phyloP scores from a whole-genome alignment of 2,888 invertebrate genomes.

The Drosophila macrospina region DNA sequence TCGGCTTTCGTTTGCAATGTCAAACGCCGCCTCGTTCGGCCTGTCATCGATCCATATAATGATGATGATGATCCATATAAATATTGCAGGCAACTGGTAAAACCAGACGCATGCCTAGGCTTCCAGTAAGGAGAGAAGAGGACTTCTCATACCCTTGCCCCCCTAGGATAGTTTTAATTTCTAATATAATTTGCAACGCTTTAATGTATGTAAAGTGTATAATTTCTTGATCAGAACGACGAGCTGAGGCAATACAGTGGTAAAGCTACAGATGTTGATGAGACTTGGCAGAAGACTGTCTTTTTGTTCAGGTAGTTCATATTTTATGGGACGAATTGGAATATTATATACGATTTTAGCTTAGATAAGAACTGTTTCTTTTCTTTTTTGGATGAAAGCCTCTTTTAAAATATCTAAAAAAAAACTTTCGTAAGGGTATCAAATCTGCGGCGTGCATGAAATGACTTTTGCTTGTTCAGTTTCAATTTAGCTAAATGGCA shows the following conservation, averaged over 20 bases:
- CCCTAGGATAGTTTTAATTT: not conserved
- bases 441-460: not conserved
- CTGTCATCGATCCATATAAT: slow-evolving; percentile 66
- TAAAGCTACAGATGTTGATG: too few species aligned
- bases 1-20: slow-evolving; percentile 74
- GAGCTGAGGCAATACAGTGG: too few species aligned
- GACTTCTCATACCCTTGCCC: not conserved
- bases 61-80: slow-evolving; percentile 43
- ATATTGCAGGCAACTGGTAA: slow-evolving; percentile 55
- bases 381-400: too few species aligned
- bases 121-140: slow-evolving; percentile 11
- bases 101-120: slow-evolving; percentile 56
- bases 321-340: too few species aligned
- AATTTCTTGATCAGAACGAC: too few species aligned
- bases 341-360: too few species aligned
- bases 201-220: not conserved
- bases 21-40: slow-evolving; percentile 58
- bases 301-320: too few species aligned
- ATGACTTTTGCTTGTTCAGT: not conserved
- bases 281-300: too few species aligned
- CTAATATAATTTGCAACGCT: not conserved
- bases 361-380: too few species aligned
- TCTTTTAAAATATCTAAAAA: too few species aligned
- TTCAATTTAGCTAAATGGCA: slow-evolving; percentile 71
- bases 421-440: not conserved